Percentiles rank a stretch among this genome's conserved stretches.
phyloP scores from a whole-genome alignment of 1,140 invertebrate genomes.

The Cylas formicarius region DNA sequence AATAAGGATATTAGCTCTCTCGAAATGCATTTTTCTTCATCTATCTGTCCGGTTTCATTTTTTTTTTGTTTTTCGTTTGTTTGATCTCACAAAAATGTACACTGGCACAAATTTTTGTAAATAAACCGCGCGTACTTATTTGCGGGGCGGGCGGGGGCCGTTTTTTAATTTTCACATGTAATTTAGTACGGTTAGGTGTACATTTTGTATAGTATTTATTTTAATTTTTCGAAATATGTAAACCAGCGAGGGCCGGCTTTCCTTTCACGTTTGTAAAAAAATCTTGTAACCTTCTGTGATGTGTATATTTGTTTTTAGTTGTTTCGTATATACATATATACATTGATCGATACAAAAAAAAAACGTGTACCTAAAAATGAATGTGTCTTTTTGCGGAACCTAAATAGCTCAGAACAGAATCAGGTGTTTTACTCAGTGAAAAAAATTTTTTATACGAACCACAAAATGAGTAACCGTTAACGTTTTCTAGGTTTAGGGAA shows the following conservation, averaged over 20 bases:
- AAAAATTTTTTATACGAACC: slow-evolving; percentile 25
- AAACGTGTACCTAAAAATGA: slow-evolving; percentile 35
- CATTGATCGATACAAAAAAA: slow-evolving; percentile 27
- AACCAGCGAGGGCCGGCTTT: no score
- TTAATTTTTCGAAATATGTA: slow-evolving; percentile 31
- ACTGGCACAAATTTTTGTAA: no score
- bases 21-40: no score
- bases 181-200: slow-evolving; percentile 33
- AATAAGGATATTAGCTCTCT: slow-evolving; percentile 32
- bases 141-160: no score
- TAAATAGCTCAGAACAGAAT: no score
- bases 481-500: no score
- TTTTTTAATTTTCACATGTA: slow-evolving; percentile 18
- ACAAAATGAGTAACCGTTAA: no score
- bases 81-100: no score
- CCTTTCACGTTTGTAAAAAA: slow-evolving; percentile 32
- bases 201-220: slow-evolving; percentile 43
- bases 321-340: slow-evolving; percentile 32
- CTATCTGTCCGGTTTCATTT: no score
- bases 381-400: slow-evolving; percentile 34
- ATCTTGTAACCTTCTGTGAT: slow-evolving; percentile 36
- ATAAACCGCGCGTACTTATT: no score
- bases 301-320: slow-evolving; percentile 30
- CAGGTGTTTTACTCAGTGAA: slow-evolving; percentile 35
- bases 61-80: no score